These are phyloP conservation scores for Martes martes DNA, from an alignment of 2,113 vertebrate species.

Conservation along the genomic window DNA sequence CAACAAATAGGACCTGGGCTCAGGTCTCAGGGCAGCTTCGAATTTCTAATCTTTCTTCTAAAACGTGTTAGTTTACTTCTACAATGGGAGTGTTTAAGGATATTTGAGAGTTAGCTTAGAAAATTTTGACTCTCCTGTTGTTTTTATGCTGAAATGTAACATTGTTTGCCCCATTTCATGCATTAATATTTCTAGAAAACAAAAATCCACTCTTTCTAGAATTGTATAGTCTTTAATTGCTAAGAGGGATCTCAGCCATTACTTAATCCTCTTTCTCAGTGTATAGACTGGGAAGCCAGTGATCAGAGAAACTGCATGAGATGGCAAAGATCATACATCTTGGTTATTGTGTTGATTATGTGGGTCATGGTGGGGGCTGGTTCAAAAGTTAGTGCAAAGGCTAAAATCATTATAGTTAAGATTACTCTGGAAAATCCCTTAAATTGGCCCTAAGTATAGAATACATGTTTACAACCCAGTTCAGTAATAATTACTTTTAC, in stretches of 20 bases:
- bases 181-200: background rate
- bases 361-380: background rate
- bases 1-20: rapidly evolving
- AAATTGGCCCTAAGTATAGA: background rate
- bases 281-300: background rate
- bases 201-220: background rate
- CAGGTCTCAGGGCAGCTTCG: background rate
- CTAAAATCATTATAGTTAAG: background rate
- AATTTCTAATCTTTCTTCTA: background rate
- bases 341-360: background rate
- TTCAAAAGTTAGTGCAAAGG: background rate
- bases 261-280: background rate
- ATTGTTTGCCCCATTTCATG: background rate
- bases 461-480: background rate
- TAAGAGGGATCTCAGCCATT: background rate
- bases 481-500: background rate
- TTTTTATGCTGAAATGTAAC: background rate
- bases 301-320: background rate
- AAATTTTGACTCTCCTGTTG: background rate
- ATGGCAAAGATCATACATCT: background rate
- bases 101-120: background rate
- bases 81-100: background rate
- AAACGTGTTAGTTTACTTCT: background rate
- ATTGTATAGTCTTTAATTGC: background rate
- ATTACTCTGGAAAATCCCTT: background rate